Percentiles rank a stretch among this genome's conserved stretches.
Conservation (phyloP, 2,113 vertebrate species). For the Mesembrinibis cayennensis region DNA sequence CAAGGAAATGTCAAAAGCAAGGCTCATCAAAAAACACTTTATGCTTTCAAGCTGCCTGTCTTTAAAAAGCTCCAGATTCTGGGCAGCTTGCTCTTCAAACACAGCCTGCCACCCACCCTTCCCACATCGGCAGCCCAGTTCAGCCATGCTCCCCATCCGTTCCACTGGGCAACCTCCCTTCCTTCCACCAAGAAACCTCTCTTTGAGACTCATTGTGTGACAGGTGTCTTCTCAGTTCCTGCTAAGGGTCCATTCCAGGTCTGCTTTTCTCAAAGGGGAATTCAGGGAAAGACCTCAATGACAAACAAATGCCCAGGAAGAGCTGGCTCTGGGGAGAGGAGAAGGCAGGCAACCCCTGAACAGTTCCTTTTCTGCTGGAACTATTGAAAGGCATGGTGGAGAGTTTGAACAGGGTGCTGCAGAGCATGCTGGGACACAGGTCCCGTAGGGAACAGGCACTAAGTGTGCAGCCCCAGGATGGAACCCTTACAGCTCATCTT, state of each 20-base stretch:
- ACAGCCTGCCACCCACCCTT: neutral
- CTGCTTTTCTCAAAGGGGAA: neutral
- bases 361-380: neutral
- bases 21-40: neutral
- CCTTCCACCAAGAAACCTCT: neutral
- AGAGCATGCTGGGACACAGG: fast-evolving
- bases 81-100: neutral
- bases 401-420: neutral
- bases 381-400: neutral
- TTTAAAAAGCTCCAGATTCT: neutral
- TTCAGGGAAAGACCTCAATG: neutral
- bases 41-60: neutral
- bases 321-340: neutral
- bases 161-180: neutral
- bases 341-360: neutral
- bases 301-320: neutral
- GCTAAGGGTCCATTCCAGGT: neutral
- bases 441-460: fast-evolving
- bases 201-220: neutral
- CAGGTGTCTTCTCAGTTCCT: neutral
- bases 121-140: neutral
- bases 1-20: neutral
- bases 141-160: fast-evolving
- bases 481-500: neutral
- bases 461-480: neutral